Base-by-base conservation (phyloP, 2,888 invertebrate species). In the Brachylomia viminalis region DNA sequence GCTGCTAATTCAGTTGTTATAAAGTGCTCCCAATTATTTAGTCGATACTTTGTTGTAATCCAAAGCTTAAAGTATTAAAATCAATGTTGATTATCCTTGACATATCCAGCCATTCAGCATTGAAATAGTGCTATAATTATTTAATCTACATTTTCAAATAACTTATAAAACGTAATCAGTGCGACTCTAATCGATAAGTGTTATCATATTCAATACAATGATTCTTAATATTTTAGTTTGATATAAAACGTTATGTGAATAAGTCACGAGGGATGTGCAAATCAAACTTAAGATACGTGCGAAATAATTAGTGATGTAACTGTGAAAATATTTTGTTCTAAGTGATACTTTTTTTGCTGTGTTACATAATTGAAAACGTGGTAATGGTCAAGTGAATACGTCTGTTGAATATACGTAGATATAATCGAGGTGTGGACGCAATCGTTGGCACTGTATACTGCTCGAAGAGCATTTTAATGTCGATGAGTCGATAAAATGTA, bases 141-240 rank as follows among this genome's bases (percentile, higher is more conserved):
- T 73, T 82, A 77, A 77, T 86, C 78, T 72, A 69, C 54, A 61
- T 65, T 76, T 82, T 70, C 72, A 77, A 83, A 64, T 75, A 77
- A 72, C 59, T 78, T 77, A 82, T 79, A 85, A 88, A 79, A 82
- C 75, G 85, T 90, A 92, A 92, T 92, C 92, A 92, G 89, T 90
- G 90, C 87, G 81, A 75, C 85, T 83, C 79, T 83, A 88, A 87
- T 89, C 88, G 92, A 91, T 91, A 92, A 88, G 73, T 83, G 82
- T 91, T 92, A 92, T 92, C 92, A 82, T 73, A 76, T 49, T 80
- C 74, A 86, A 86, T 86, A 84, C 78, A 86, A 85, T 81, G 82
- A 72, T 84, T 82, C 75, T 79, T 81, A 82, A 74, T 84, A 68
- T 77, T 86, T 86, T 87, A 90, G 92, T 91, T 82, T 85, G 69